Percentiles rank a stretch among this genome's conserved stretches.
phyloP scores from a whole-genome alignment of 2,113 vertebrate species.

The Dicerorhinus sumatrensis region DNA sequence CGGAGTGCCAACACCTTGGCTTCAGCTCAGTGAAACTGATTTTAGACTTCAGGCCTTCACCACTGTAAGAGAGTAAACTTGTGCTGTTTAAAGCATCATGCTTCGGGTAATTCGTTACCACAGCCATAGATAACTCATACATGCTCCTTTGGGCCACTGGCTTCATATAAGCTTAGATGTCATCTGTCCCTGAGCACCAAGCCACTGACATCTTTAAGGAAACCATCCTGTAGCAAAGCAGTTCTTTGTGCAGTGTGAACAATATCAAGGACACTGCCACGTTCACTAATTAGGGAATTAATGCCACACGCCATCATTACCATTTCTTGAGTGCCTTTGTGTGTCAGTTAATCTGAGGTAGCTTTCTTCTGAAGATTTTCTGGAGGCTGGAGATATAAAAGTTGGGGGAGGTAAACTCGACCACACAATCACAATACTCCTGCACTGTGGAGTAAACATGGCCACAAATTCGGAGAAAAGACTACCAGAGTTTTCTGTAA shows the following conservation, averaged over 20 bases:
- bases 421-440: not conserved
- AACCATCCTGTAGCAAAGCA: too few species aligned
- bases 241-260: not conserved
- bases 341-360: accelerated
- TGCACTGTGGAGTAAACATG: accelerated
- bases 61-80: accelerated
- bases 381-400: not conserved
- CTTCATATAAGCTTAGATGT: not conserved
- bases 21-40: not conserved
- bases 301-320: accelerated
- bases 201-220: accelerated
- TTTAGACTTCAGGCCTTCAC: not conserved
- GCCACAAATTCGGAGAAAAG: accelerated
- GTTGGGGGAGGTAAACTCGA: not conserved
- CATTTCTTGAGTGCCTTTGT: not conserved
- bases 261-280: accelerated
- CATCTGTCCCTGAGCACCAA: not conserved
- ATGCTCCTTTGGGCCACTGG: not conserved
- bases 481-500: not conserved
- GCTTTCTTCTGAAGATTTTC: not conserved
- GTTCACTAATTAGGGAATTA: not conserved
- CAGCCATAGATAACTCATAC: accelerated
- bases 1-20: accelerated
- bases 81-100: not conserved
- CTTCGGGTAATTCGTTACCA: too few species aligned